Conservation (phyloP, 2,113 vertebrate species). For the Mus musculus region GRCm39 chr13:72739001-72739500, state of each 20-base stretch:
- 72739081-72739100: rapidly evolving
- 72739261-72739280: neutral
- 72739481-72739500: neutral
- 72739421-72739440: neutral
- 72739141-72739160: neutral
- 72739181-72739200: too few relatives aligned
- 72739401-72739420: too few relatives aligned
- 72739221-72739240: neutral
- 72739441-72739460: neutral
- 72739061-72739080: rapidly evolving
- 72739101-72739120: rapidly evolving
- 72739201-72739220: neutral
- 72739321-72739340: neutral
- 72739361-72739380: neutral
- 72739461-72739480: neutral
- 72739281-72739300: neutral
- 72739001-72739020: rapidly evolving
- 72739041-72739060: rapidly evolving
- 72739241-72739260: neutral
- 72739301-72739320: neutral
- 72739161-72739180: neutral
- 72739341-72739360: neutral
- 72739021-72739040: rapidly evolving
- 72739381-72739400: neutral
- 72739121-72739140: rapidly evolving